Percentiles rank a stretch among this genome's conserved stretches.
Evolutionary conservation across 2,888 invertebrate species (phyloP).

Genomic region (Mythimna pallens): DNA sequence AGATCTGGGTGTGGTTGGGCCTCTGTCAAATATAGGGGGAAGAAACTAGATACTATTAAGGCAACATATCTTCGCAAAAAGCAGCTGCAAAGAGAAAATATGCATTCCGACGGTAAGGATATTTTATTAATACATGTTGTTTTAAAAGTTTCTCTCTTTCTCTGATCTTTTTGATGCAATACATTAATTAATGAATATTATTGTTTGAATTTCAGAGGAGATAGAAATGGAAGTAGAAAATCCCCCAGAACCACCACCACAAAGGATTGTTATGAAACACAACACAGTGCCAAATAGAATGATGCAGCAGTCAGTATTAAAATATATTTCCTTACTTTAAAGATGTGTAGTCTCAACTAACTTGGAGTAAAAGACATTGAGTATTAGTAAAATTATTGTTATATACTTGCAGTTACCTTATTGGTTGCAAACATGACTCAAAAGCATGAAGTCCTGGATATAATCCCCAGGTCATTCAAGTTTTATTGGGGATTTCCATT

Average conservation of each 20-base stretch:
- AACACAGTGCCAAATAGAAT: conserved; percentile 94
- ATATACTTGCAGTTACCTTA: neutral
- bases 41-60: conserved; percentile 97
- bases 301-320: conserved; percentile 93
- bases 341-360: conserved; percentile 21
- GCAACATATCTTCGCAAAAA: conserved; percentile 95
- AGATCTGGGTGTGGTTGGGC: conserved; percentile 98
- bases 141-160: too few species aligned
- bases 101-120: conserved; percentile 85
- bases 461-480: neutral
- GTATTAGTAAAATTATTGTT: neutral
- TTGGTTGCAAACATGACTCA: neutral
- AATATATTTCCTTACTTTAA: neutral
- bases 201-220: conserved; percentile 83
- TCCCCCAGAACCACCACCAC: conserved; percentile 91
- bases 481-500: too few species aligned
- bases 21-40: conserved; percentile 96
- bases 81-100: conserved; percentile 90
- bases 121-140: neutral
- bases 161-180: neutral
- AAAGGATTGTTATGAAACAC: conserved; percentile 94
- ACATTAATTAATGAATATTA: neutral
- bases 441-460: neutral
- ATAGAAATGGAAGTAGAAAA: conserved; percentile 91
- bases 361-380: conserved; percentile 14